These are phyloP conservation scores for Melanerpes formicivorus DNA, from an alignment of 2,113 vertebrate genomes.

Conservation along the genomic window DNA sequence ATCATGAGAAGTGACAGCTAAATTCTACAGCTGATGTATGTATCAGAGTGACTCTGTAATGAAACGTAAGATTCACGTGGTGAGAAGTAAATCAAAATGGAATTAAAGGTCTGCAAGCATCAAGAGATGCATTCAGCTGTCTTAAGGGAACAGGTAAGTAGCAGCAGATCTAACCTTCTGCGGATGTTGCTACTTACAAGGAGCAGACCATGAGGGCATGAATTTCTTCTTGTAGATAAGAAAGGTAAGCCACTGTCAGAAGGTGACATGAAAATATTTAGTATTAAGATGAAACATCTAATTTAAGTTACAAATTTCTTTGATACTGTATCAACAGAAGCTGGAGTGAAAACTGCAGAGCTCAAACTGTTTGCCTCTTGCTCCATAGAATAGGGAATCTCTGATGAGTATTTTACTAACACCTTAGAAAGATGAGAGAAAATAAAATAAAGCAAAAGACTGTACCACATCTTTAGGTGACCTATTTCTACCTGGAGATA, in stretches of 20 bases:
- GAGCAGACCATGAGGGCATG: not conserved
- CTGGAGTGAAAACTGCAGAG: not conserved
- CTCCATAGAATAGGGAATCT: not conserved
- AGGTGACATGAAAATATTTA: not conserved
- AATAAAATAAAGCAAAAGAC: not conserved
- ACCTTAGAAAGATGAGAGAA: not conserved
- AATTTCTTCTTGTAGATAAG: not conserved
- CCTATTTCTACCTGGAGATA: not conserved
- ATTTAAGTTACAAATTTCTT: not conserved
- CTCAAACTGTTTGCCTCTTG: not conserved
- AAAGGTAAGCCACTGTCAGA: not conserved
- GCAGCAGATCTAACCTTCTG: not conserved
- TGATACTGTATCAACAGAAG: not conserved
- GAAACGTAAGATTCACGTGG: not conserved
- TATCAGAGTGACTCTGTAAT: not conserved
- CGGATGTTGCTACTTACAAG: not conserved
- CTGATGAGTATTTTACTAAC: not conserved
- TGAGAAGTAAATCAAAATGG: slow-evolving; percentile 16
- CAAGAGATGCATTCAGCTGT: not conserved
- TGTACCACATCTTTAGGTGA: not conserved
- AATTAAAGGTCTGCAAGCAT: not conserved
- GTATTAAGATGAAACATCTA: not conserved
- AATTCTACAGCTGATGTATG: not conserved
- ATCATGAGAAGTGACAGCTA: not conserved
- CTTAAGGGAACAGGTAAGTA: not conserved